Base-by-base conservation (phyloP, 2,888 invertebrate genomes). In the Graphium colonna region DNA sequence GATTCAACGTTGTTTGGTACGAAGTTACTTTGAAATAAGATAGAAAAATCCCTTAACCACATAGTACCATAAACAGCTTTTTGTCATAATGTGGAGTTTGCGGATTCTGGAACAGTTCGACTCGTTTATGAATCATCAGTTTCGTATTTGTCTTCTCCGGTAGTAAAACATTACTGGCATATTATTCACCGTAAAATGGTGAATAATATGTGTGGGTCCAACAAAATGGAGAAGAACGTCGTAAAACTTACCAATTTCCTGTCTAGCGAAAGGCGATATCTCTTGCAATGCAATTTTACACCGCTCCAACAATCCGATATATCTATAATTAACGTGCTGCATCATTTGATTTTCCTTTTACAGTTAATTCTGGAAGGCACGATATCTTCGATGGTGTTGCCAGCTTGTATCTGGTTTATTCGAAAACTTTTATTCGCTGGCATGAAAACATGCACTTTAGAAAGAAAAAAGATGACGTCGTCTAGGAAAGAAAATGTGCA, bases 311-410 rank as follows among this genome's bases (percentile, higher is more conserved):
- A 40, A 39, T 12, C 9, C n/a, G 36, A 36, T 42, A 52, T 13
- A 33, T 48, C 49, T 53, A 36, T 36, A 49, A 49, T 49, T 49
- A 48, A 40, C 44, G 18, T 9, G 18, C 17, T 2, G 53, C 31
- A 43, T 48, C 39, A 43, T 48, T 53, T 53, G 49, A 53, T 53
- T 49, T 53, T 49, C 36, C 31, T 49, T 53, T 49, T 44, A 49
- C 49, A 53, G 53, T 53, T 53, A 53, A 53, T 53, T 44, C 49
- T 49, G 40, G 52, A 48, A 48, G 48, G 52, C 52, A 53, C 31
- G 49, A 53, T 46, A 53, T 44, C 51, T 40, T 45, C 45, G 45
- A 12, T 12, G 7, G 36, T 36, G 36, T 36, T 36, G 36, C 36
- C 36, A 36, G 31, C 31, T 31, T 36, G 3, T 36, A n/a, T 12